Evolutionary conservation across 2,888 invertebrate genomes (phyloP).

Genomic region (Teleogryllus oceanicus): DNA sequence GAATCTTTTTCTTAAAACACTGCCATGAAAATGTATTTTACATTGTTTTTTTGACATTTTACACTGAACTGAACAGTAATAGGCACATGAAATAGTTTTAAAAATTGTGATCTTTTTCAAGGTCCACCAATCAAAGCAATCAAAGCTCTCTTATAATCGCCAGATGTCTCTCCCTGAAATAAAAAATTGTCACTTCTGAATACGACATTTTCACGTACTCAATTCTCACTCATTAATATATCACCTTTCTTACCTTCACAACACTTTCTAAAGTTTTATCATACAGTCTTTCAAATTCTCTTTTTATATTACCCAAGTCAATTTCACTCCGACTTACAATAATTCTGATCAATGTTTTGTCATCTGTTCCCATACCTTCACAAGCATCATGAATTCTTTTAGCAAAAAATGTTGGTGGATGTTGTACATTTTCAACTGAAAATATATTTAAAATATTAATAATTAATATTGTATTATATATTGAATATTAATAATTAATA

Average conservation of each 20-base stretch:
- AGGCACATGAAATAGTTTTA: too few relatives aligned
- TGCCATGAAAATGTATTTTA: too few relatives aligned
- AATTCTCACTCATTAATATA: too few relatives aligned
- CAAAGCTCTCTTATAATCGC: constrained; percentile 63
- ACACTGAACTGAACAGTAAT: too few relatives aligned
- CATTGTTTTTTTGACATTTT: too few relatives aligned
- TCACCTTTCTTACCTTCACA: constrained; percentile 53
- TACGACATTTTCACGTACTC: too few relatives aligned
- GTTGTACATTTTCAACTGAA: constrained; percentile 67
- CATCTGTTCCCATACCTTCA: constrained; percentile 70
- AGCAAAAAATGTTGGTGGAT: constrained; percentile 66
- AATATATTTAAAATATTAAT: too few relatives aligned
- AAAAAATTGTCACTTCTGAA: too few relatives aligned
- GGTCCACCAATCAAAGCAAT: constrained; percentile 56
- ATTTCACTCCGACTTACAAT: constrained; percentile 66
- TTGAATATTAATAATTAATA: neutral
- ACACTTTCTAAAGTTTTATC: constrained; percentile 65
- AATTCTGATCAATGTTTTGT: constrained; percentile 66
- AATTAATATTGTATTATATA: neutral
- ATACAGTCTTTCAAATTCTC: constrained; percentile 66
- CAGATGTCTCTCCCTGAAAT: constrained; percentile 60
- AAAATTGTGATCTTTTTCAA: constrained; percentile 40
- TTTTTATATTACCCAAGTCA: constrained; percentile 67
- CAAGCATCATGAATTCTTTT: constrained; percentile 61
- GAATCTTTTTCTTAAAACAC: too few relatives aligned